Evolutionary conservation across 2,888 invertebrate genomes (phyloP).

Genomic region (Pristionchus arcanus): DNA sequence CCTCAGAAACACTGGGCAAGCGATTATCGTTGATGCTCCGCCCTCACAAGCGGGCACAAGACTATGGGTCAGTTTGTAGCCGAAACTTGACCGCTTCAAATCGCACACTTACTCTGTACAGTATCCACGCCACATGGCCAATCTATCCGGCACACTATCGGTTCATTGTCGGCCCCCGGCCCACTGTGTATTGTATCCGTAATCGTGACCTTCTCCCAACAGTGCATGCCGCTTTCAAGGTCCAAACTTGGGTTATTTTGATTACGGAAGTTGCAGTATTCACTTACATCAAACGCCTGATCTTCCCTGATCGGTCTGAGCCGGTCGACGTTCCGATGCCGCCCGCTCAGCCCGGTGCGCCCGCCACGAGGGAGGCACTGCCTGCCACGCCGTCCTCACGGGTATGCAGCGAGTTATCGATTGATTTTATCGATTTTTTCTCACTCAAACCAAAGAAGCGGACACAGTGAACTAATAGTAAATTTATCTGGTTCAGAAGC

Average conservation of each 20-base stretch:
- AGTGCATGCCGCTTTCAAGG: neutral
- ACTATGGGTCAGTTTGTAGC: slow-evolving; percentile 21
- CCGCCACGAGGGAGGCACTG: slow-evolving; percentile 11
- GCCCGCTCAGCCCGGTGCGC: neutral
- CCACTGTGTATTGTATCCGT: neutral
- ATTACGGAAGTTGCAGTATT: neutral
- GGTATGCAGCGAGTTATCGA: neutral
- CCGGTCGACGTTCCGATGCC: neutral
- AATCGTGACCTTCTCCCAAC: neutral
- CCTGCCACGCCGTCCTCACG: slow-evolving; percentile 10
- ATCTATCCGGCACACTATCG: neutral
- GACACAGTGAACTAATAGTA: neutral
- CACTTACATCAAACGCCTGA: neutral
- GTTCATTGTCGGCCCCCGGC: neutral
- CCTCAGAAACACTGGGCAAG: slow-evolving; percentile 1
- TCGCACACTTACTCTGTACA: neutral
- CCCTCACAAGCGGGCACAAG: neutral
- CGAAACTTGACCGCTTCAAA: neutral
- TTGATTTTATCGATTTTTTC: neutral
- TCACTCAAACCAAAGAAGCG: neutral
- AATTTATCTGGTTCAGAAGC: neutral
- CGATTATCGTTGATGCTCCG: slow-evolving; percentile 39
- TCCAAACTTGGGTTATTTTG: neutral
- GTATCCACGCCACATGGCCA: neutral
- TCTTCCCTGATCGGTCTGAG: neutral